Evolutionary conservation across 2,888 invertebrate species (phyloP).

Genomic region (Polydesmus complanatus): DNA sequence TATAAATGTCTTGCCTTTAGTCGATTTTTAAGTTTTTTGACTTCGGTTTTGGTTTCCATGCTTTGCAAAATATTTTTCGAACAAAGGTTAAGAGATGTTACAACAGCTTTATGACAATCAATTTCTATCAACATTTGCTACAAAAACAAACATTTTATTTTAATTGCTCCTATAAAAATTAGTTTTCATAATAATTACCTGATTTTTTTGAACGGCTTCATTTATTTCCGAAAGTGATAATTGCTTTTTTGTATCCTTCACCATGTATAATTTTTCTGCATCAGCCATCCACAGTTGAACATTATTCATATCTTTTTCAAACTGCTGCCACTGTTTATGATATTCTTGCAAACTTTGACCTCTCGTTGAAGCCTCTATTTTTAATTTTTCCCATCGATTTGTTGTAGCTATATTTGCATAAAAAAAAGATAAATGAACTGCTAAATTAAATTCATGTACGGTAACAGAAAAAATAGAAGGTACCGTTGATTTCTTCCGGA

Average conservation of each 20-base stretch:
- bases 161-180: neutral
- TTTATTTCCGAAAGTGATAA: constrained; percentile 28
- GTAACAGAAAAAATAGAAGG: too few relatives aligned
- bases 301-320: constrained; percentile 27
- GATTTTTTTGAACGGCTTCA: constrained; percentile 55
- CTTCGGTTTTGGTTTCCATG: constrained; percentile 20
- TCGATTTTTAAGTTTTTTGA: constrained; percentile 12
- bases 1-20: constrained; percentile 21
- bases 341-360: constrained; percentile 60
- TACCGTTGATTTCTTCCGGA: constrained; percentile 31
- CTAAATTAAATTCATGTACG: too few relatives aligned
- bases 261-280: constrained; percentile 25
- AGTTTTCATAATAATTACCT: constrained; percentile 28
- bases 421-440: too few relatives aligned
- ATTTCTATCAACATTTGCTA: constrained; percentile 75
- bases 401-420: constrained; percentile 51
- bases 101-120: constrained; percentile 77
- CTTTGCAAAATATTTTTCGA: constrained; percentile 36
- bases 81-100: constrained; percentile 74
- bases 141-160: constrained; percentile 3
- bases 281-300: constrained; percentile 30
- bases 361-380: constrained; percentile 25
- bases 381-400: constrained; percentile 33
- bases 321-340: constrained; percentile 28
- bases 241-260: constrained; percentile 19